Base-by-base conservation (phyloP, 1,140 invertebrate genomes). In the Colletes gigas region DNA sequence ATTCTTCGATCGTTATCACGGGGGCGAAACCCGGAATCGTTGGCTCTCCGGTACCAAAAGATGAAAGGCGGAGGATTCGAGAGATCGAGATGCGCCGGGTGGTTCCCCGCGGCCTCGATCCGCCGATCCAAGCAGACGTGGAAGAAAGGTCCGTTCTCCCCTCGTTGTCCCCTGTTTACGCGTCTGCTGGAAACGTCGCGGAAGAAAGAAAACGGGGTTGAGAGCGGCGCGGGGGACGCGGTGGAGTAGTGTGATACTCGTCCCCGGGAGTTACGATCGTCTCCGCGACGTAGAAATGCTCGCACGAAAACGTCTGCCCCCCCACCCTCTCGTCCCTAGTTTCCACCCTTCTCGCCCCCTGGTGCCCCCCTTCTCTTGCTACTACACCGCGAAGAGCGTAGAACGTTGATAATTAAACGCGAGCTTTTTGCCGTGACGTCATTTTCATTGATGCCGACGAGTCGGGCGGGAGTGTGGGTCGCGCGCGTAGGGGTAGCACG, bases 361-460 rank as follows among this genome's bases (percentile, higher is more conserved):
- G 8, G 41, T 30, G 60, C 30, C n/a, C 9, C 41, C 14, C n/a
- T n/a, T n/a, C n/a, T 17, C 67, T 15, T n/a, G 44, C 55, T 50
- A 50, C 50, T 50, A 52, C 63, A 62, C 76, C 60, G 65, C 82
- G 78, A 82, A 83, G 60, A 62, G 77, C 88, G 82, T 84, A 90
- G 50, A 50, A 87, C 87, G 89, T 90, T 89, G 88, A 91, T 92
- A 91, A 93, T 92, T 91, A 90, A 92, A 91, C 86, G 87, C 81
- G 82, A 82, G 85, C 90, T 91, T 91, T 92, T 93, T 91, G 88
- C 85, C 83, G 84, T 93, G 92, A 93, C 93, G 92, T 93, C 91
- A 93, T 92, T 93, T 93, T 93, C 92, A 93, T 93, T 93, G 93
- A 93, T 93, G 92, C 90, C 90, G 89, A 83, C 81, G 71, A 82